Conservation (phyloP, 2,888 invertebrate genomes). For the Amblyjoppa fuscipennis region DNA sequence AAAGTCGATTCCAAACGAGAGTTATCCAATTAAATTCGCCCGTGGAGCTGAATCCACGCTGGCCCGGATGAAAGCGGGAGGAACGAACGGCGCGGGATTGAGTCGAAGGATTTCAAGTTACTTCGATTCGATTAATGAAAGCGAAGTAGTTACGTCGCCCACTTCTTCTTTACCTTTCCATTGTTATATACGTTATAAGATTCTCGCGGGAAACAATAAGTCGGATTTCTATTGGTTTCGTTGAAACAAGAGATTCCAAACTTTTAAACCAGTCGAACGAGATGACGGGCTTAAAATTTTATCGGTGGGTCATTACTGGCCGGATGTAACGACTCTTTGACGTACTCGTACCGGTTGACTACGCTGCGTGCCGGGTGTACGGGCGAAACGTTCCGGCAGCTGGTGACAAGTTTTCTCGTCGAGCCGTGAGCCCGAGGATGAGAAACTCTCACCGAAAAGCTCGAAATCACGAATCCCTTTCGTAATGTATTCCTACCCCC, state of each 20-base stretch:
- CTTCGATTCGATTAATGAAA: conserved; percentile 45
- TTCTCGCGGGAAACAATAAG: not conserved
- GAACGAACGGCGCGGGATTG: conserved; percentile 28
- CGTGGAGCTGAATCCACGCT: conserved; percentile 1
- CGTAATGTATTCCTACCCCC: conserved; percentile 70
- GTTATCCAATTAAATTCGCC: conserved; percentile 56
- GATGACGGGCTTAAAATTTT: not conserved
- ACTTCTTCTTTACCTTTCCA: conserved; percentile 39
- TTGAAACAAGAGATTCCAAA: not conserved
- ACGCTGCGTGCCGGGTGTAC: not conserved
- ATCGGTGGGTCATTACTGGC: not conserved
- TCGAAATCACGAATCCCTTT: conserved; percentile 61
- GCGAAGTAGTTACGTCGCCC: conserved; percentile 29
- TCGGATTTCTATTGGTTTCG: not conserved
- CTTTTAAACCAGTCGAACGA: not conserved
- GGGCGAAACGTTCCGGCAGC: conserved; percentile 1
- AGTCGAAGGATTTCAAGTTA: conserved; percentile 33
- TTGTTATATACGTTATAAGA: conserved; percentile 2
- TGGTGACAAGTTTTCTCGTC: conserved; percentile 41
- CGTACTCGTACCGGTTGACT: not conserved
- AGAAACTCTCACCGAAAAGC: conserved; percentile 32
- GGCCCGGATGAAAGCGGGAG: conserved; percentile 18
- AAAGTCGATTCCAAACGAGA: conserved; percentile 54
- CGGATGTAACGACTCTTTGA: conserved; percentile 9
- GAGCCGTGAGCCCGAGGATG: not conserved